Evolutionary conservation across 1,140 invertebrate species (phyloP).

Genomic region (Drosophila pseudoobscura): DNA sequence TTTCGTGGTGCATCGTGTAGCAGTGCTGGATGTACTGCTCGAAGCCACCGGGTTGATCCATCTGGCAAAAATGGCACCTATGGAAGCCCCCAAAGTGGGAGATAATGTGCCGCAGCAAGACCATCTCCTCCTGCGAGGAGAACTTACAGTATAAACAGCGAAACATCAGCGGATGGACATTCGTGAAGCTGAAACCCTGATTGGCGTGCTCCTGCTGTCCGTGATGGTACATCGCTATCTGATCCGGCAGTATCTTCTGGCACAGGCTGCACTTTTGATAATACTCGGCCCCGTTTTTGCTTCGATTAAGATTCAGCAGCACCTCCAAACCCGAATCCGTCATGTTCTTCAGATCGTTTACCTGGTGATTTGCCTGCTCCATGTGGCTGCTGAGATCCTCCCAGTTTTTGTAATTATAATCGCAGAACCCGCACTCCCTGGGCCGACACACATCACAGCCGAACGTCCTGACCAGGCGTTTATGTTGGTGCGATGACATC

Average conservation of each 20-base stretch:
- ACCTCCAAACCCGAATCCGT: slow-evolving; percentile 24
- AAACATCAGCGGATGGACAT: slow-evolving; percentile 21
- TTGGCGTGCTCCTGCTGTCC: slow-evolving; percentile 31
- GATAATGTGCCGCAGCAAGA: slow-evolving; percentile 51
- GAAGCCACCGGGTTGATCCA: slow-evolving; percentile 15
- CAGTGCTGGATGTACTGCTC: slow-evolving; percentile 61
- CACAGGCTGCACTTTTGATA: slow-evolving; percentile 52
- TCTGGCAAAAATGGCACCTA: slow-evolving; percentile 34
- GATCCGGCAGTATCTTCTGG: slow-evolving; percentile 50
- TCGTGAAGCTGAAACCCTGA: slow-evolving; percentile 46
- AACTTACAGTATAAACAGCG: slow-evolving; percentile 60
- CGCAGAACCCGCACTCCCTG: slow-evolving; percentile 55
- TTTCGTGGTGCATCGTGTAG: slow-evolving; percentile 24
- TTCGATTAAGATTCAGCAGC: slow-evolving; percentile 14
- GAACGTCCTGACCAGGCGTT: slow-evolving; percentile 25
- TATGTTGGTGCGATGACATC: too few relatives aligned
- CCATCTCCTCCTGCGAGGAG: slow-evolving; percentile 36
- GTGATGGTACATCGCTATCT: slow-evolving; percentile 43
- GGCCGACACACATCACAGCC: slow-evolving; percentile 40
- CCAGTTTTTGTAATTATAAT: slow-evolving; percentile 22
- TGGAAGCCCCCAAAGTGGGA: slow-evolving; percentile 50
- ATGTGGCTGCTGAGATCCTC: slow-evolving; percentile 35
- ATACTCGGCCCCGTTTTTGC: slow-evolving; percentile 18
- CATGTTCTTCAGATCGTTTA: slow-evolving; percentile 58
- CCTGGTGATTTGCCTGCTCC: slow-evolving; percentile 13